Evolutionary conservation across 92 coral and sea anemone species (phyloP).

Genomic region (Pocillopora meandrina): DNA sequence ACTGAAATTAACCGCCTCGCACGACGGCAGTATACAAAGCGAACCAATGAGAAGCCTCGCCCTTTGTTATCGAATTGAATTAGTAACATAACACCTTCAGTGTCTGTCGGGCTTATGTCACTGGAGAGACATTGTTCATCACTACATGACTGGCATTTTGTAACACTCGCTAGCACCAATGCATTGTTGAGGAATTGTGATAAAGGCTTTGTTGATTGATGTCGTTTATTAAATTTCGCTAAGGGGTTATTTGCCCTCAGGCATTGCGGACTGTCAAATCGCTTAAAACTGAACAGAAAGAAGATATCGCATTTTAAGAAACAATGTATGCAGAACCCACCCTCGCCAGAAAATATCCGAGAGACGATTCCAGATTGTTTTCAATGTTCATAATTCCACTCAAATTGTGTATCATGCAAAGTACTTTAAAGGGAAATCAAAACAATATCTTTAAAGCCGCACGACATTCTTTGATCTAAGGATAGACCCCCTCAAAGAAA

Average conservation of each 20-base stretch:
- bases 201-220: slow-evolving; percentile 42
- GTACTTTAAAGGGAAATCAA: neutral
- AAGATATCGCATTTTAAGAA: neutral
- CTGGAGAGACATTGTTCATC: slow-evolving; percentile 19
- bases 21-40: slow-evolving; percentile 11
- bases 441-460: neutral
- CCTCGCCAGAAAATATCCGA: neutral
- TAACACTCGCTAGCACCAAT: neutral
- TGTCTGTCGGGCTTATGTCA: slow-evolving; percentile 22
- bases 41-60: slow-evolving; percentile 11
- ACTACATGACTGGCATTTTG: slow-evolving; percentile 22
- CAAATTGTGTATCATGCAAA: neutral
- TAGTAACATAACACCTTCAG: slow-evolving; percentile 22
- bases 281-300: neutral
- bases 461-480: slow-evolving; percentile 25
- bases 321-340: neutral
- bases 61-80: slow-evolving; percentile 13
- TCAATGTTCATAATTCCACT: neutral
- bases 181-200: slow-evolving; percentile 23
- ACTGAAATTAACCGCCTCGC: slow-evolving; percentile 11
- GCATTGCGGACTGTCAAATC: neutral
- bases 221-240: slow-evolving; percentile 33
- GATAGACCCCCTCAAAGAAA: slow-evolving; percentile 51
- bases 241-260: neutral
- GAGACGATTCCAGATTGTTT: neutral